Base-by-base conservation (phyloP, 1,140 invertebrate species). In the Drosophila pseudoananassae region DNA sequence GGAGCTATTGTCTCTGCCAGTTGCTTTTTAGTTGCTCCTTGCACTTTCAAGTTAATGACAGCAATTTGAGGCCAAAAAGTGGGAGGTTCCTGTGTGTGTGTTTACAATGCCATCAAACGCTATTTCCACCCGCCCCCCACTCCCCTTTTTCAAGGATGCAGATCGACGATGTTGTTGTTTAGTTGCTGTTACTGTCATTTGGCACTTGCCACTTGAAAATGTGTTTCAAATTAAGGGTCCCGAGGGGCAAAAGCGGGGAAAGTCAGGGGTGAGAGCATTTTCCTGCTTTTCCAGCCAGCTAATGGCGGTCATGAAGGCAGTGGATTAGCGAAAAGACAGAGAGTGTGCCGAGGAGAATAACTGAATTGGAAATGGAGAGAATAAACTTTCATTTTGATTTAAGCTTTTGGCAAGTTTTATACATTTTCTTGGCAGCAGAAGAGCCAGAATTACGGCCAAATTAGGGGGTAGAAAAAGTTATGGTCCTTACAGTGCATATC, bases 41-140 rank as follows among this genome's bases (percentile, higher is more conserved):
- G 50, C 71, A 75, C 58, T 75, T 65, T 65, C 31, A 74, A 75
- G 59, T 75, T 75, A 75, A 75, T 75, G 71, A 75, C 71, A 65
- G 70, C 71, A 65, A 75, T 75, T 75, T 75, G 49, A 64, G 59
- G 59, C 59, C 10, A 36, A 14, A 43, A 25, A 17, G 31, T 33
- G 27, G 65, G 43, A 4, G 20, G 7, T 25, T 8, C 38, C 14
- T n/a, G 38, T 20, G 15, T 47, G 31, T 38, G 65, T 54, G 61
- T 52, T 74, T 74, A 74, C 71, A 74, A 43, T 57, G 71, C 70
- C 71, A 74, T 74, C 70, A 74, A 74, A 64, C 6, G 50, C 50
- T 46, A 20, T 36, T 53, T 29, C 12, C 25, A 27, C 25, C 38
- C n/a, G 47, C 9, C 15, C 14, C 25, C 25, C 12, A n/a, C 12